These are phyloP conservation scores for Ophiothrix spiculata DNA, from an alignment of 35 echinoderm and acorn worm species.

Conservation along the genomic window DNA sequence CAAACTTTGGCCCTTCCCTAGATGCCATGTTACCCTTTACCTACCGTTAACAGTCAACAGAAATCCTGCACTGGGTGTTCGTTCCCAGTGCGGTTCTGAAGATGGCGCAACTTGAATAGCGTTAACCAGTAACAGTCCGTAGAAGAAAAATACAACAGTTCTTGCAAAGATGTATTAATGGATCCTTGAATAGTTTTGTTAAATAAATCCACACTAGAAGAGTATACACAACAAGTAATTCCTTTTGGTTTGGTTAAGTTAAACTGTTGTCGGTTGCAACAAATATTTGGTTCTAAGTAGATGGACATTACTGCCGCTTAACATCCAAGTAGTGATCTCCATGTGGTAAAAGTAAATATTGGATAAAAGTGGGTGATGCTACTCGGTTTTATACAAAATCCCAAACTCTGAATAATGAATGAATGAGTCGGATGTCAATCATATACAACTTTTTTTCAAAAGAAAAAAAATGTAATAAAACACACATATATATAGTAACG, in stretches of 20 bases:
- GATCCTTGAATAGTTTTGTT: not conserved
- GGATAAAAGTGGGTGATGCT: not conserved
- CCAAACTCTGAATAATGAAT: constrained; percentile 1
- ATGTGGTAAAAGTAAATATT: not conserved
- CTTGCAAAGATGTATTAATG: not conserved
- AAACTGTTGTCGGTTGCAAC: not conserved
- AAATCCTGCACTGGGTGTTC: not conserved
- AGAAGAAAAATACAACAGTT: not conserved
- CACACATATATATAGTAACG: too few species aligned
- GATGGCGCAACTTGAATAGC: constrained; percentile 3
- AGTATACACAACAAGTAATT: not conserved
- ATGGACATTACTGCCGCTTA: constrained; percentile 2
- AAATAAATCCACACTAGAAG: not conserved
- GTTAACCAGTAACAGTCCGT: not conserved
- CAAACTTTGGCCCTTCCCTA: not conserved
- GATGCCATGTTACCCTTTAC: not conserved
- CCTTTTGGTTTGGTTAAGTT: not conserved
- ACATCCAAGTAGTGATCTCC: not conserved
- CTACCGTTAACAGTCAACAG: not conserved
- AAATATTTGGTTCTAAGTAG: not conserved
- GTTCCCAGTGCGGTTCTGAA: constrained; percentile 2
- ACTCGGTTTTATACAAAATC: constrained; percentile 6
- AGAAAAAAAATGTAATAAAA: not conserved
- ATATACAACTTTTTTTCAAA: not conserved
- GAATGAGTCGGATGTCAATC: not conserved